Conservation (phyloP, 1,140 invertebrate species). For the Samia ricini region DNA sequence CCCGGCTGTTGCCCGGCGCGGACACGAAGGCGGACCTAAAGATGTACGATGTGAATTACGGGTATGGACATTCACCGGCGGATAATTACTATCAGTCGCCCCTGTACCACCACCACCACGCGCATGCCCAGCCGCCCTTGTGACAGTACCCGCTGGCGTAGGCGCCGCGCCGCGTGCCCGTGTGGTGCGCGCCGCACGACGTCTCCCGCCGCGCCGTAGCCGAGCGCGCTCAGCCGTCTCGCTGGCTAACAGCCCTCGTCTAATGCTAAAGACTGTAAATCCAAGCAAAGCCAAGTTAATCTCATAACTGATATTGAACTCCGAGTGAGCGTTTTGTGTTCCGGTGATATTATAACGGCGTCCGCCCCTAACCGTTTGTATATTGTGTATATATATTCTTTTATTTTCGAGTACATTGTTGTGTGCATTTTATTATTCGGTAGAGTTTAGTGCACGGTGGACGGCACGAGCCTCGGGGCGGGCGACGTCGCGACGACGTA, state of each 20-base stretch:
- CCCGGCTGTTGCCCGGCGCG: slow-evolving; percentile 90
- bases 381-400: slow-evolving; percentile 65
- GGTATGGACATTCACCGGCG: slow-evolving; percentile 82
- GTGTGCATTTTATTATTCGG: slow-evolving; percentile 56
- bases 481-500: slow-evolving; percentile 46
- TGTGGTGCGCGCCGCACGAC: slow-evolving; percentile 28
- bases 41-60: slow-evolving; percentile 89
- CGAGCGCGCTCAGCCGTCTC: slow-evolving; percentile 29
- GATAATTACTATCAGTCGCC: slow-evolving; percentile 90
- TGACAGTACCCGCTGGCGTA: slow-evolving; percentile 74
- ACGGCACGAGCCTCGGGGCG: slow-evolving; percentile 29
- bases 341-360: slow-evolving; percentile 56
- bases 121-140: slow-evolving; percentile 75
- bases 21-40: slow-evolving; percentile 90
- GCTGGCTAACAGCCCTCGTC: slow-evolving; percentile 18
- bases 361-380: slow-evolving; percentile 38
- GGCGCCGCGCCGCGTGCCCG: slow-evolving; percentile 46
- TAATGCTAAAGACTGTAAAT: background rate
- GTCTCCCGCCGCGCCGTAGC: slow-evolving; percentile 38
- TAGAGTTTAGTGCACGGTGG: slow-evolving; percentile 48
- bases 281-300: slow-evolving; percentile 20
- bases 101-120: slow-evolving; percentile 86
- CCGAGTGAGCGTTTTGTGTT: slow-evolving; percentile 70
- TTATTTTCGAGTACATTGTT: slow-evolving; percentile 46
- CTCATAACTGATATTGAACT: slow-evolving; percentile 62